These are phyloP conservation scores for Atractosteus spatula DNA, from an alignment of 2,113 vertebrate species.

Conservation along the genomic window DNA sequence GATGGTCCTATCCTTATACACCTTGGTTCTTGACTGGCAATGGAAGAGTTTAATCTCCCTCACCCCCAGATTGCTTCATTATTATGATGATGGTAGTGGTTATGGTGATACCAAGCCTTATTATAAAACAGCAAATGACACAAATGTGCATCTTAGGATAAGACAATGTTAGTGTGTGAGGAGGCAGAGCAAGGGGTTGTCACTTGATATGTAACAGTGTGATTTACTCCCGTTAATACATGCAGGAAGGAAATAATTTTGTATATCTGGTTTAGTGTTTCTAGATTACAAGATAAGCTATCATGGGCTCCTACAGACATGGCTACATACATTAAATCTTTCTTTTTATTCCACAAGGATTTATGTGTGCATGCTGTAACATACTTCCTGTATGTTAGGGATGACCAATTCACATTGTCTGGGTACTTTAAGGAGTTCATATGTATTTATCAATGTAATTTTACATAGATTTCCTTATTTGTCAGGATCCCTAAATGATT, in stretches of 20 bases:
- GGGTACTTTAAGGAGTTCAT: too few species aligned
- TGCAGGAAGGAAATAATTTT: constrained; percentile 26
- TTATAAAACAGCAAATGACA: constrained; percentile 38
- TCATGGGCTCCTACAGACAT: constrained; percentile 32
- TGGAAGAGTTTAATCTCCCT: background rate
- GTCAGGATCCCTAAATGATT: too few species aligned
- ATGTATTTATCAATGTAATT: too few species aligned
- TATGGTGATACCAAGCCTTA: constrained; percentile 25
- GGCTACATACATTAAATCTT: background rate
- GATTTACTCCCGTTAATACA: constrained; percentile 23
- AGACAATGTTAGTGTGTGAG: constrained; percentile 16
- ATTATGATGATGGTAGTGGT: constrained; percentile 8
- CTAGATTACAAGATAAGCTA: constrained; percentile 27
- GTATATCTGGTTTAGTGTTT: constrained; percentile 23
- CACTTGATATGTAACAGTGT: constrained; percentile 33
- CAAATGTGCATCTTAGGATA: constrained; percentile 35
- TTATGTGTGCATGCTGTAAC: too few species aligned
- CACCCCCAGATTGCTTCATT: constrained; percentile 43
- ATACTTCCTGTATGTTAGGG: too few species aligned
- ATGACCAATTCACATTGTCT: too few species aligned
- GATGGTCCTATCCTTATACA: background rate
- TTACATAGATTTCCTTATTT: too few species aligned
- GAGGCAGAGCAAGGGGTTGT: constrained; percentile 25
- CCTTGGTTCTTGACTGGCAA: background rate
- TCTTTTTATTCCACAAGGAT: too few species aligned